Percentiles rank a stretch among this genome's conserved stretches.
Conservation (phyloP, 2,888 invertebrate species). For the Adelphocoris suturalis region DNA sequence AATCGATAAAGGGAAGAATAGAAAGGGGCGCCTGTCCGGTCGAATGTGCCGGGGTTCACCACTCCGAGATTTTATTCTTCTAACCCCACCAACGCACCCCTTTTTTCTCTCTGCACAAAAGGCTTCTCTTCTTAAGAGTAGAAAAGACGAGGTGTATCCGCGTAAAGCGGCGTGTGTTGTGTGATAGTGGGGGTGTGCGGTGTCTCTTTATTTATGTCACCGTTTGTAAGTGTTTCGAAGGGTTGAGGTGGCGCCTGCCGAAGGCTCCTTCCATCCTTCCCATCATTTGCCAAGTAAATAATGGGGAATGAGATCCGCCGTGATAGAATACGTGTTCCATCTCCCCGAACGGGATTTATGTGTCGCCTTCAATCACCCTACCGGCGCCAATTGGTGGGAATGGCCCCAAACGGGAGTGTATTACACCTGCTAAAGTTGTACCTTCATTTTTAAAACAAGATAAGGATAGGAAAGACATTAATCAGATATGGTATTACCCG, state of each 20-base stretch:
- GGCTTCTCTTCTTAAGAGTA: not conserved
- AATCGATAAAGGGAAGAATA: constrained; percentile 11
- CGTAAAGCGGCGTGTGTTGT: constrained; percentile 5
- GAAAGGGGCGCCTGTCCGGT: not conserved
- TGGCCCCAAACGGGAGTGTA: not conserved
- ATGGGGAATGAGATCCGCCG: constrained; percentile 39
- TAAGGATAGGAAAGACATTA: too few species aligned
- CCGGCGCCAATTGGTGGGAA: constrained; percentile 12
- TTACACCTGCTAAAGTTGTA: not conserved
- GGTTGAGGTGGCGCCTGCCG: constrained; percentile 17
- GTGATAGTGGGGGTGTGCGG: not conserved
- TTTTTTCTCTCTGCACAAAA: not conserved
- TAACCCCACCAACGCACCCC: not conserved
- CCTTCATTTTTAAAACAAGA: too few species aligned
- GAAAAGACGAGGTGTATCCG: constrained; percentile 25
- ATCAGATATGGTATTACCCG: too few species aligned
- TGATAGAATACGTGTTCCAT: constrained; percentile 42
- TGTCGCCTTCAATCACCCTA: constrained; percentile 29
- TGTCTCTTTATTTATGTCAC: constrained; percentile 38
- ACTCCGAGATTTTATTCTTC: constrained; percentile 24
- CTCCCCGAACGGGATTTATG: constrained; percentile 23
- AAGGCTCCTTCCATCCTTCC: not conserved
- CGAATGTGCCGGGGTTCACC: not conserved
- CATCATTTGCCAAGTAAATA: constrained; percentile 39
- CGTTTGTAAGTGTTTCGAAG: constrained; percentile 34